These are phyloP conservation scores for Chymomyza amoena DNA, from an alignment of 2,888 invertebrate genomes.

Conservation along the genomic window DNA sequence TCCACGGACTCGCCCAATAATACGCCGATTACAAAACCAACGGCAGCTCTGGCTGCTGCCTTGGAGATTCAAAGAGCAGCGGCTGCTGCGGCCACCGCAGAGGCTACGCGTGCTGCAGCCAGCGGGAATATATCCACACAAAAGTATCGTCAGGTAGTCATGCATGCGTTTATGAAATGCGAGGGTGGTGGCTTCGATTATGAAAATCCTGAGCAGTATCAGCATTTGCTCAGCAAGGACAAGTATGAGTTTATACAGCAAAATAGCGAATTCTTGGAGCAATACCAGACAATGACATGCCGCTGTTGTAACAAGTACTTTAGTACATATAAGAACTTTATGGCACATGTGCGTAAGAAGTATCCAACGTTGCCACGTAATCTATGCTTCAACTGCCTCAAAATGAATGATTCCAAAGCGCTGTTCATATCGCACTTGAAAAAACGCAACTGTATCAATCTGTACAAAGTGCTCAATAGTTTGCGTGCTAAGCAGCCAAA, in stretches of 20 bases:
- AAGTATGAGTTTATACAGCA: slow-evolving; percentile 77
- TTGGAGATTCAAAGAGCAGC: slow-evolving; percentile 71
- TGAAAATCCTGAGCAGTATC: slow-evolving; percentile 77
- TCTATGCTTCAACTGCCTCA: slow-evolving; percentile 78
- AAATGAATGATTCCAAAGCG: slow-evolving; percentile 78
- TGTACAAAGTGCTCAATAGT: slow-evolving; percentile 75
- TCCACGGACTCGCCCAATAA: slow-evolving; percentile 65
- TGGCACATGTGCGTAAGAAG: slow-evolving; percentile 79
- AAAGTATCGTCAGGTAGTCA: slow-evolving; percentile 71
- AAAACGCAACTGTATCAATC: slow-evolving; percentile 78
- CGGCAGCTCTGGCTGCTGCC: slow-evolving; percentile 71
- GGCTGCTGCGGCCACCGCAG: slow-evolving; percentile 60
- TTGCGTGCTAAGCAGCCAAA: slow-evolving; percentile 64
- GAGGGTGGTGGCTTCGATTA: slow-evolving; percentile 76
- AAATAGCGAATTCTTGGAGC: slow-evolving; percentile 77
- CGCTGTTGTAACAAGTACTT: slow-evolving; percentile 77
- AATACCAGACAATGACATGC: slow-evolving; percentile 78
- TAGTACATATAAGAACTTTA: slow-evolving; percentile 78
- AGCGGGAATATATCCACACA: slow-evolving; percentile 66
- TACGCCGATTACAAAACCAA: slow-evolving; percentile 71
- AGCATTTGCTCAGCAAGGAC: slow-evolving; percentile 74
- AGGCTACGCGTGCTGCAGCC: slow-evolving; percentile 64
- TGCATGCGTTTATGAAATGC: slow-evolving; percentile 71
- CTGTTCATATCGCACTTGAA: slow-evolving; percentile 79
- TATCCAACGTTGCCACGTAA: slow-evolving; percentile 77